Base-by-base conservation (phyloP, 2,888 invertebrate species). In the Leptinotarsa tumamoca region DNA sequence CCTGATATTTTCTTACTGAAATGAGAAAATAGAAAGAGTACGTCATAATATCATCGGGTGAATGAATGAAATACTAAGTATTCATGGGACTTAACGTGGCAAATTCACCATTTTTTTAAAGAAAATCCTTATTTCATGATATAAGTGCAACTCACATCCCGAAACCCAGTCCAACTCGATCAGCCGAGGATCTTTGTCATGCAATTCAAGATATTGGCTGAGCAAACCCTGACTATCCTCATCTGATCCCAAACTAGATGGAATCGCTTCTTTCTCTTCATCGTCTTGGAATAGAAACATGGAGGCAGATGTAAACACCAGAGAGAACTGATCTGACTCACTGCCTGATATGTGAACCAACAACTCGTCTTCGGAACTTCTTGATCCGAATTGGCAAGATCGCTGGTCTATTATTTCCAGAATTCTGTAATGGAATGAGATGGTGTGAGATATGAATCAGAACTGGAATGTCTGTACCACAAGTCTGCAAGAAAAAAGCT, bases 241-340 rank as follows among this genome's bases (percentile, higher is more conserved):
- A 4, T 52, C 21, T 15, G 61, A 51, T 10, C 18, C 67, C 2
- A 21, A n/a, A 17, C 21, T 21, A 5, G 66, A 23, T 1, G 23
- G n/a, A 10, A 51, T 13, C 3, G 63, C n/a, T 10, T 49, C 54
- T 23, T 54, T 66, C 0, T 77, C 77, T 56, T 77, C 77, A n/a
- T 77, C 77, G 43, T 77, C 81, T 66, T 84, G 79, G n/a, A 81
- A 81, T 18, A 80, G 77, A 58, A 82, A 82, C 71, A 82, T 72
- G 51, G 83, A 74, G 56, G 83, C 83, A 1, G 83, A 84, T 13
- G 85, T 81, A 67, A 85, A 81, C 5, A 85, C 81, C 27, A 86
- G 58, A 0, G 84, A 83, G 73, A 80, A 85, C 14, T 85, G 83
- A 61, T 84, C 84, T 13, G 84, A 82, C 0, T 81, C 79, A 61